These are phyloP conservation scores for Phoxinus phoxinus DNA, from an alignment of 2,113 vertebrate genomes.

Conservation along the genomic window DNA sequence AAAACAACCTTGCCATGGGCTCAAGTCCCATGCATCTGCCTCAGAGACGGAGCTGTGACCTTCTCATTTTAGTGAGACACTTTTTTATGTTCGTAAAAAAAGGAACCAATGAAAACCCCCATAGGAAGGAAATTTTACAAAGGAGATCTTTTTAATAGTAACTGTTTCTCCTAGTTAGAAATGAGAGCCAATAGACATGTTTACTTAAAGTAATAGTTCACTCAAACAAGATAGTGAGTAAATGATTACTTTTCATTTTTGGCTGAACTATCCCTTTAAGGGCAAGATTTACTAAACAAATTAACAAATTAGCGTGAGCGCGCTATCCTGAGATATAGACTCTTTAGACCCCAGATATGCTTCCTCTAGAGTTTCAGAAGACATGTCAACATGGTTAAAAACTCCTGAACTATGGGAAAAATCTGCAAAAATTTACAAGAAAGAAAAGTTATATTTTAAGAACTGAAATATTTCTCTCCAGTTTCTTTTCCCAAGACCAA, in stretches of 20 bases:
- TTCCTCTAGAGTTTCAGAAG: background rate
- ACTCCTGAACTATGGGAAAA: background rate
- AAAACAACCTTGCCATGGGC: constrained; percentile 55
- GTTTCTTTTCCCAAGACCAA: background rate
- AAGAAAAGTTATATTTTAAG: background rate
- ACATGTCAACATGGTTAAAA: background rate
- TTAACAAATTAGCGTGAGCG: too few relatives aligned
- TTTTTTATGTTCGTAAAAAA: constrained; percentile 18
- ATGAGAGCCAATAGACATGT: background rate
- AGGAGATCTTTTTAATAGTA: background rate
- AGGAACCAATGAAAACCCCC: background rate
- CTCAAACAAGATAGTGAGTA: background rate
- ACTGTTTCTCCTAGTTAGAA: background rate
- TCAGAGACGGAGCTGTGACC: constrained; percentile 37
- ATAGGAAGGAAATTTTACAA: background rate
- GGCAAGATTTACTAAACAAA: too few relatives aligned
- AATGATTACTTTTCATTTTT: background rate
- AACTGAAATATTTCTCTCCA: background rate
- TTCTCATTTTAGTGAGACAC: constrained; percentile 33
- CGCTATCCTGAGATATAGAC: background rate
- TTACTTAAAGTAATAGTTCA: background rate
- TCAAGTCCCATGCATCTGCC: constrained; percentile 46
- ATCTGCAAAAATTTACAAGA: background rate
- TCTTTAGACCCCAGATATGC: background rate
- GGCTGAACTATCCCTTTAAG: background rate